These are phyloP conservation scores for Tanytarsus gracilentus DNA, from an alignment of 2,888 invertebrate genomes.

Conservation along the genomic window DNA sequence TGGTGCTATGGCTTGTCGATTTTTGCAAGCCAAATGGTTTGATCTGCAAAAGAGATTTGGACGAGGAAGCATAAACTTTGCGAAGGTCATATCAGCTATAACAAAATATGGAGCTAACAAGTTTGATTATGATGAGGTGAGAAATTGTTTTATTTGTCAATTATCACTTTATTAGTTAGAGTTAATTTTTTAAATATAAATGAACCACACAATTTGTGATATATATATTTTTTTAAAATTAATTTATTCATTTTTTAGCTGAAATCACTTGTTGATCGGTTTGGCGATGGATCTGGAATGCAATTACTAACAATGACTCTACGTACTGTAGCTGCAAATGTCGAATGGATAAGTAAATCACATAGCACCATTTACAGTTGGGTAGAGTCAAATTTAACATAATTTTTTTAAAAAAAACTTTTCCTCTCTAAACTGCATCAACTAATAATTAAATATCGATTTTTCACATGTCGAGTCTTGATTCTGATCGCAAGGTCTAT, in stretches of 20 bases:
- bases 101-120: conserved; percentile 44
- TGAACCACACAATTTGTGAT: background rate
- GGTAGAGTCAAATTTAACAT: no score
- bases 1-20: conserved; percentile 44
- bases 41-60: conserved; percentile 42
- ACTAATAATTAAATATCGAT: no score
- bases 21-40: conserved; percentile 44
- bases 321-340: conserved; percentile 43
- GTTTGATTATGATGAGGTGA: conserved; percentile 44
- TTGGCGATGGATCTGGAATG: conserved; percentile 43
- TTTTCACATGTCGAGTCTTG: no score
- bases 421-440: no score
- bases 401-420: no score
- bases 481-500: no score
- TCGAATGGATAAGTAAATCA: conserved; percentile 43
- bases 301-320: conserved; percentile 43
- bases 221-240: background rate
- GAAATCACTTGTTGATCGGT: conserved; percentile 43
- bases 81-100: conserved; percentile 44
- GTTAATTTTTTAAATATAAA: background rate
- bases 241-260: conserved; percentile 34
- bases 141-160: background rate
- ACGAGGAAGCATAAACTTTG: conserved; percentile 41
- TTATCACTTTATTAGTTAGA: background rate
- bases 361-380: conserved; percentile 43